phyloP scores from a whole-genome alignment of 2,888 invertebrate genomes.

The Chrysolina oricalcia region DNA sequence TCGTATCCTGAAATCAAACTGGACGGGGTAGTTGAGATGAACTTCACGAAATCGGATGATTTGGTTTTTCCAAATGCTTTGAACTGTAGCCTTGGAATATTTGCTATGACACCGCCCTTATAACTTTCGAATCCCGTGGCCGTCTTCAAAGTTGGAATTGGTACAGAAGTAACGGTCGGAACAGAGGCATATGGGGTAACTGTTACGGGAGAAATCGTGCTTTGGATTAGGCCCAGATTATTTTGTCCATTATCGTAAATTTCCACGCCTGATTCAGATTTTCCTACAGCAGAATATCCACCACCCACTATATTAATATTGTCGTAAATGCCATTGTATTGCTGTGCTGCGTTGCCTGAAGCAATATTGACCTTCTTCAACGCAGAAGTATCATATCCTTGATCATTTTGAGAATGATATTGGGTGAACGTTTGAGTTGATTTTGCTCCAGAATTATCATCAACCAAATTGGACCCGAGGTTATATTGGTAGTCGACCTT shows the following conservation, averaged over 20 bases:
- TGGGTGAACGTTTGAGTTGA: conserved; percentile 4
- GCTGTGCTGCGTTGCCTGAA: conserved; percentile 10
- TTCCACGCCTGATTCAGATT: conserved; percentile 52
- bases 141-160: conserved; percentile 62
- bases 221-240: conserved; percentile 52
- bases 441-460: not conserved
- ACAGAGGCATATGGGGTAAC: conserved; percentile 54
- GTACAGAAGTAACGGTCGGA: conserved; percentile 63
- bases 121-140: conserved; percentile 60
- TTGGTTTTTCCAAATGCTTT: conserved; percentile 57
- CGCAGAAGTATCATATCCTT: not conserved
- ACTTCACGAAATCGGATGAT: conserved; percentile 42
- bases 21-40: conserved; percentile 21
- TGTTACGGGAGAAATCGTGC: conserved; percentile 54
- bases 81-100: conserved; percentile 66
- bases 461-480: conserved; percentile 5
- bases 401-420: not conserved
- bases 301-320: conserved; percentile 65
- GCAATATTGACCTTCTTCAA: not conserved
- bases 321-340: conserved; percentile 39
- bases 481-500: conserved; percentile 15
- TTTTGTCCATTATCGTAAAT: conserved; percentile 57
- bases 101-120: conserved; percentile 67
- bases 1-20: not conserved
- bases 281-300: conserved; percentile 66